Percentiles rank a stretch among this genome's conserved stretches.
phyloP scores from a whole-genome alignment of 2,888 invertebrate genomes.

The Pterostichus niger region DNA sequence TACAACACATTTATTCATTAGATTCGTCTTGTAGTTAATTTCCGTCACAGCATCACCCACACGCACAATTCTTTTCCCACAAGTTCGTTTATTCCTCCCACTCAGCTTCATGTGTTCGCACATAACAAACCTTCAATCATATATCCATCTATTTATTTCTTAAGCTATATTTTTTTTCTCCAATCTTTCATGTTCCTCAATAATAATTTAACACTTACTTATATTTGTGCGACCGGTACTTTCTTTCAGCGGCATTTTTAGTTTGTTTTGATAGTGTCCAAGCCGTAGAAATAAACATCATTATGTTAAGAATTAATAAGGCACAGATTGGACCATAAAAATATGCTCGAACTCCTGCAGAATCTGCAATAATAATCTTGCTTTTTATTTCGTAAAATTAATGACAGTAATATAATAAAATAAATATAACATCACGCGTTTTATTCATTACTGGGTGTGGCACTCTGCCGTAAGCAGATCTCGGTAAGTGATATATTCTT shows the following conservation, averaged over 20 bases:
- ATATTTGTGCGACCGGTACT: slow-evolving; percentile 79
- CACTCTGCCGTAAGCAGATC: too few species aligned
- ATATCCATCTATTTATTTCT: not conserved
- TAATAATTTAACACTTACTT: slow-evolving; percentile 76
- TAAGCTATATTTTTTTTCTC: not conserved
- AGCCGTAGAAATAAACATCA: slow-evolving; percentile 81
- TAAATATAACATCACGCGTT: too few species aligned
- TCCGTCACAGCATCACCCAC: too few species aligned
- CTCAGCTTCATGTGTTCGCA: too few species aligned
- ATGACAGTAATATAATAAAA: too few species aligned
- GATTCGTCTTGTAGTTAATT: too few species aligned
- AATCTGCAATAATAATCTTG: slow-evolving; percentile 75
- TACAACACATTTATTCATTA: too few species aligned
- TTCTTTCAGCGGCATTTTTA: slow-evolving; percentile 79
- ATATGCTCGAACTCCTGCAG: slow-evolving; percentile 81
- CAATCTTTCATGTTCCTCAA: not conserved
- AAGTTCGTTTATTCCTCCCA: too few species aligned
- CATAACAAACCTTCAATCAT: too few species aligned
- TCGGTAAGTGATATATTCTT: too few species aligned
- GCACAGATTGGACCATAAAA: slow-evolving; percentile 84
- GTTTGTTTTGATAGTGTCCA: slow-evolving; percentile 80
- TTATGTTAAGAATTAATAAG: slow-evolving; percentile 80
- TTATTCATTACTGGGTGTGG: too few species aligned
- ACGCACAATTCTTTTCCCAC: too few species aligned
- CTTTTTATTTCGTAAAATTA: not conserved